A percentile compares a stretch with the other conserved stretches of the same genome.
phyloP scores from a whole-genome alignment of 2,113 vertebrate species.

The Oncorhynchus masou region DNA sequence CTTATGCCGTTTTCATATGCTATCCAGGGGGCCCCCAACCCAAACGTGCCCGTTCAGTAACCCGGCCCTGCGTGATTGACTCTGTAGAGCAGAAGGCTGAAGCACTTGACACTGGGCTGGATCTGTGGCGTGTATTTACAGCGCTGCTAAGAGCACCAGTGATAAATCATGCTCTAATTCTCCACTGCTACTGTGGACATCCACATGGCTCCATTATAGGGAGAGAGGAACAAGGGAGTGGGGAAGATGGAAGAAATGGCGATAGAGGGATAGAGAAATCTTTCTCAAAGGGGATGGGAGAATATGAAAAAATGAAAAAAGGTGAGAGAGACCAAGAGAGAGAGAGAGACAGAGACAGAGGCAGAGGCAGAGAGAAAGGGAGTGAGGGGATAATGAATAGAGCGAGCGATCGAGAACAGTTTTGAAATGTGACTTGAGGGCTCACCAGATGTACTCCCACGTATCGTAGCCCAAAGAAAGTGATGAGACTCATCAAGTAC shows the following conservation, averaged over 20 bases:
- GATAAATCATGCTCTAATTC: constrained; percentile 34
- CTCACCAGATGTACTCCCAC: not conserved
- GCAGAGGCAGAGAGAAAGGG: not conserved
- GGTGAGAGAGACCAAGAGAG: not conserved
- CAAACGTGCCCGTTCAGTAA: too few species aligned
- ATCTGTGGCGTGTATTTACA: too few species aligned
- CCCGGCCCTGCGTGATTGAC: too few species aligned
- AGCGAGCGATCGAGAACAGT: not conserved
- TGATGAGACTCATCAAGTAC: constrained; percentile 10
- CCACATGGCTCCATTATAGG: constrained; percentile 28
- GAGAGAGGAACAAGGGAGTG: not conserved
- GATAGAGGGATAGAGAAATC: not conserved
- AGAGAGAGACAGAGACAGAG: not conserved
- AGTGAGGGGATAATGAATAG: not conserved
- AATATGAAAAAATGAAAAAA: not conserved
- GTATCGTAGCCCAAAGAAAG: not conserved
- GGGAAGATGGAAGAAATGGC: not conserved
- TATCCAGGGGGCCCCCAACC: too few species aligned
- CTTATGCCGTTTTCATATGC: too few species aligned
- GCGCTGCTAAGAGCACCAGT: not conserved
- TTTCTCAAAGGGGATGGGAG: not conserved
- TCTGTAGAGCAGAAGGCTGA: too few species aligned
- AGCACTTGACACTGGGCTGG: too few species aligned
- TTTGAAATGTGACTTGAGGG: not conserved
- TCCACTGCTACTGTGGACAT: constrained; percentile 17